Evolutionary conservation across 2,888 invertebrate genomes (phyloP).

Genomic region (Actias luna): DNA sequence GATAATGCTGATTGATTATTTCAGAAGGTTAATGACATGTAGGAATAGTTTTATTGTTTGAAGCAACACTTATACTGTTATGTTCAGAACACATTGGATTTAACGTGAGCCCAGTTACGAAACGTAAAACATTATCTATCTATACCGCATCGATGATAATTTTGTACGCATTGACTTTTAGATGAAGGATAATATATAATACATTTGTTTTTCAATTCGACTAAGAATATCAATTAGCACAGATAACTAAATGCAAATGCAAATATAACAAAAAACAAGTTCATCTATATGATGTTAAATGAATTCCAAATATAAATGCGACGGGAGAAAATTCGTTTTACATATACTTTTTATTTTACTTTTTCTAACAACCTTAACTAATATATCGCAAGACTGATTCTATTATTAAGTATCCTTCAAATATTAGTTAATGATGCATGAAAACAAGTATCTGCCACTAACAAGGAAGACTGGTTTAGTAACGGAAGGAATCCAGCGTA

Average conservation of each 20-base stretch:
- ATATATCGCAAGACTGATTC: conserved; percentile 15
- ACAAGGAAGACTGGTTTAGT: conserved; percentile 54
- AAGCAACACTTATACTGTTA: conserved; percentile 10
- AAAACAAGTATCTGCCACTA: conserved; percentile 35
- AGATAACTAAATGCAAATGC: background rate
- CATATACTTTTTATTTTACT: background rate
- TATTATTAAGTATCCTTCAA: conserved; percentile 30
- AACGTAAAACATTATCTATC: conserved; percentile 44
- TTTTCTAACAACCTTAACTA: conserved; percentile 9
- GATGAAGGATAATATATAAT: background rate
- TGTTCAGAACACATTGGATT: conserved; percentile 34
- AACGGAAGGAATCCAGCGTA: conserved; percentile 61
- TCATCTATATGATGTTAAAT: background rate
- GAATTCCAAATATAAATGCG: background rate
- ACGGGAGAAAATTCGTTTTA: background rate
- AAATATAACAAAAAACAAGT: no score
- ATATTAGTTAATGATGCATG: conserved; percentile 31
- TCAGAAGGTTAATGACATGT: conserved; percentile 36
- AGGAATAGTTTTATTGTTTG: conserved; percentile 20
- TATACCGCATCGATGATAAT: background rate
- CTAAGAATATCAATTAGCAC: background rate
- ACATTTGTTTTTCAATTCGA: background rate
- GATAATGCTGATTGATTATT: conserved; percentile 25
- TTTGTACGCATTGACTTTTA: background rate
- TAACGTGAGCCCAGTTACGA: conserved; percentile 54